Conservation (phyloP, 2,888 invertebrate species). For the Allacma fusca region DNA sequence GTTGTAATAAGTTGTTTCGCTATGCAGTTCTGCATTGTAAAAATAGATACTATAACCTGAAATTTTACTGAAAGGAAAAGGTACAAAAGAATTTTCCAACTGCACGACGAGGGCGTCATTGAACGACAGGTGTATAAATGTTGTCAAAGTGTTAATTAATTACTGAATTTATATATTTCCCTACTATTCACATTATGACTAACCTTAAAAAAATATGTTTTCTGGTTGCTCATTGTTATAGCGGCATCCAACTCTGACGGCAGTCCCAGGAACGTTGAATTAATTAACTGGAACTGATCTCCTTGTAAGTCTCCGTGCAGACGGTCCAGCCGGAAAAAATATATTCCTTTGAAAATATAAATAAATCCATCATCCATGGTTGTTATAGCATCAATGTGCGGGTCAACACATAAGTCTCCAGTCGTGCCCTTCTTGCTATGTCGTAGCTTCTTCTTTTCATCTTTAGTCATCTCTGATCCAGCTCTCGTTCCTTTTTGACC, state of each 20-base stretch:
- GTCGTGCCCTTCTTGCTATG: constrained; percentile 65
- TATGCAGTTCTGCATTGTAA: too few species aligned
- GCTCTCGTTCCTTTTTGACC: constrained; percentile 1
- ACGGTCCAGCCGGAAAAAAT: constrained; percentile 3
- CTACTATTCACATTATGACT: too few species aligned
- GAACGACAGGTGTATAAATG: too few species aligned
- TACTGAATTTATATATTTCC: too few species aligned
- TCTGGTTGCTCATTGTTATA: constrained; percentile 52
- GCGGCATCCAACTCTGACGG: constrained; percentile 52
- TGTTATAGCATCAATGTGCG: constrained; percentile 87
- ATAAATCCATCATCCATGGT: constrained; percentile 87
- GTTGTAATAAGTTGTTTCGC: too few species aligned
- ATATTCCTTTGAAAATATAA: constrained; percentile 84
- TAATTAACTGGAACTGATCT: constrained; percentile 45
- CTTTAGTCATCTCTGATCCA: neutral
- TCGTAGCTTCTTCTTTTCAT: constrained; percentile 2
- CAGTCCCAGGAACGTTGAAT: constrained; percentile 52
- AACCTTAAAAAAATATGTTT: constrained; percentile 57
- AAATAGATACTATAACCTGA: too few species aligned
- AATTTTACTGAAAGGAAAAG: too few species aligned
- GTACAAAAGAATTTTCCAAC: too few species aligned
- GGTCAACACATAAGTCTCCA: constrained; percentile 77
- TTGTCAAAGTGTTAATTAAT: too few species aligned
- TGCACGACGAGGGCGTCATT: too few species aligned
- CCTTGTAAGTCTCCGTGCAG: neutral